Evolutionary conservation across 2,888 invertebrate genomes (phyloP).

Genomic region (Podabrus alpinus): DNA sequence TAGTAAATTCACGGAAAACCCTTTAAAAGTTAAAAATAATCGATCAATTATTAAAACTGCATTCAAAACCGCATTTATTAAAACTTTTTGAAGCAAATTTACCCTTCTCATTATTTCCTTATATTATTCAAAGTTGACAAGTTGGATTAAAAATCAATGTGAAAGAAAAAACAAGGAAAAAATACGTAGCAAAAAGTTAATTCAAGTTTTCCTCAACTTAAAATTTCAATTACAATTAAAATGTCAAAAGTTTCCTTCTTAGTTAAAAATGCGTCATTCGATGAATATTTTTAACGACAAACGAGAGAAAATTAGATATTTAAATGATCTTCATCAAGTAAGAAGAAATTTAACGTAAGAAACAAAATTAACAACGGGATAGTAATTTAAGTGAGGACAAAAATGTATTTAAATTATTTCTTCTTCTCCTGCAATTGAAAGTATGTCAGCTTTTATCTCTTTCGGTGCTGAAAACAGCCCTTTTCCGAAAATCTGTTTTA

Average conservation of each 20-base stretch:
- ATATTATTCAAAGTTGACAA: not conserved
- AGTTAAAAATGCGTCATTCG: not conserved
- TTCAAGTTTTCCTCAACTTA: not conserved
- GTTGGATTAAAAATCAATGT: not conserved
- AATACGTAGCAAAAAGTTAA: not conserved
- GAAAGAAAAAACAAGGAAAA: not conserved
- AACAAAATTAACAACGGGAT: conserved; percentile 9
- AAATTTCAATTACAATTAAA: conserved; percentile 10
- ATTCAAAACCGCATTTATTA: too few relatives aligned
- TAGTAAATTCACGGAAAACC: not conserved
- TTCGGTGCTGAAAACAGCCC: too few relatives aligned
- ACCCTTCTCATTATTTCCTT: not conserved
- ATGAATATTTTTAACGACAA: conserved; percentile 10
- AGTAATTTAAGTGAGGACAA: conserved; percentile 7
- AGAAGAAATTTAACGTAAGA: conserved; percentile 3
- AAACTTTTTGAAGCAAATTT: not conserved
- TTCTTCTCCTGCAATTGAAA: too few relatives aligned
- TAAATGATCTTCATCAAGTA: conserved; percentile 3
- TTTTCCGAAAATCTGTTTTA: too few relatives aligned
- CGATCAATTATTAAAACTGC: not conserved
- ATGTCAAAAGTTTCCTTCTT: conserved; percentile 2
- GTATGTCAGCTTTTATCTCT: too few relatives aligned
- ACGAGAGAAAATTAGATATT: conserved; percentile 15
- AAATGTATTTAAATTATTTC: not conserved
- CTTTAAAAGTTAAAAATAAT: not conserved